Evolutionary conservation across 2,888 invertebrate genomes (phyloP).

Genomic region (Cartodere bifasciata): DNA sequence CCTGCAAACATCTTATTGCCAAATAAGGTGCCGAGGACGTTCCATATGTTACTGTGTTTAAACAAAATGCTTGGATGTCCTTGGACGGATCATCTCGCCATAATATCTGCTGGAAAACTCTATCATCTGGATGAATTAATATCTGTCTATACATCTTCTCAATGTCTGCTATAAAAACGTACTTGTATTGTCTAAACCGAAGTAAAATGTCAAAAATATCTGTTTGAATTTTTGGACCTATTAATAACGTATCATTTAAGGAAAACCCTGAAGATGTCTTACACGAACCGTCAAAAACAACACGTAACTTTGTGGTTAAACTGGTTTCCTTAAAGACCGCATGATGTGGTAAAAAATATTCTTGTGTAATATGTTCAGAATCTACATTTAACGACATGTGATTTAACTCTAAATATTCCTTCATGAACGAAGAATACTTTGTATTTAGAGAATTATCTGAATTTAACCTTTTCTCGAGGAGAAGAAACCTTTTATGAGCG

Average conservation of each 20-base stretch:
- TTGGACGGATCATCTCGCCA: conserved; percentile 5
- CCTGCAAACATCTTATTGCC: background rate
- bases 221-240: conserved; percentile 18
- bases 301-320: background rate
- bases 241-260: conserved; percentile 2
- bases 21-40: conserved; percentile 2
- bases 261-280: background rate
- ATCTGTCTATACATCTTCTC: conserved; percentile 23
- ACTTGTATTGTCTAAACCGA: conserved; percentile 15
- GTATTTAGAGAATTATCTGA: too few species aligned
- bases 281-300: background rate
- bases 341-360: background rate
- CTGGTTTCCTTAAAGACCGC: background rate
- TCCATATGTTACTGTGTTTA: conserved; percentile 2
- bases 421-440: too few species aligned
- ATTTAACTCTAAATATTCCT: background rate
- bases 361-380: background rate
- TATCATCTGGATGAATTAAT: conserved; percentile 6
- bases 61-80: conserved; percentile 4
- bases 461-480: too few species aligned
- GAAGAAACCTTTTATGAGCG: too few species aligned
- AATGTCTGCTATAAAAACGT: conserved; percentile 20
- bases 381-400: background rate
- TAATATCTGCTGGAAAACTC: conserved; percentile 10
- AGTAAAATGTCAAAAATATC: conserved; percentile 13